Evolutionary conservation across 2,888 invertebrate species (phyloP).

Genomic region (Plagodis pulveraria): DNA sequence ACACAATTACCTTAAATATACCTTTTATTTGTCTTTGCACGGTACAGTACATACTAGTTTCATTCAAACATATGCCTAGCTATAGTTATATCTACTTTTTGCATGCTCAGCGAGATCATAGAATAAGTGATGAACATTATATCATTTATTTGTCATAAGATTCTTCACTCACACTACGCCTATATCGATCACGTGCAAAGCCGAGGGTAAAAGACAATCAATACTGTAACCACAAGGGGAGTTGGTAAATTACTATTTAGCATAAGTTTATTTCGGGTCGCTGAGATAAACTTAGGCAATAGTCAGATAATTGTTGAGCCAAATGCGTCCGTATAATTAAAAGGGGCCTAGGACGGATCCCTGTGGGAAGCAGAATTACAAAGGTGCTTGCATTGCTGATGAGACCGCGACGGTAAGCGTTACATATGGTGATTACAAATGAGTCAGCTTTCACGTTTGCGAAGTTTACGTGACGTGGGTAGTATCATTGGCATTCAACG

Average conservation of each 20-base stretch:
- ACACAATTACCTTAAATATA: no score
- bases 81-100: no score
- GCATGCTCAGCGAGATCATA: no score
- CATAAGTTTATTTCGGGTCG: constrained; percentile 36
- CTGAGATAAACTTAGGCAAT: constrained; percentile 38
- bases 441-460: constrained; percentile 31
- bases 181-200: constrained; percentile 14
- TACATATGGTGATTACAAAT: constrained; percentile 53
- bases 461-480: not conserved
- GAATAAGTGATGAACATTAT: no score
- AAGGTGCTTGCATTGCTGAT: constrained; percentile 58
- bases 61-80: no score
- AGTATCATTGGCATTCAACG: not conserved
- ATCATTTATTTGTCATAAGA: no score
- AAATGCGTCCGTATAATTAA: constrained; percentile 53
- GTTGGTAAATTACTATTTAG: constrained; percentile 36
- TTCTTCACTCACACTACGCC: not conserved
- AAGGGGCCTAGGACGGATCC: constrained; percentile 44
- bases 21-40: no score
- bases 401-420: constrained; percentile 50
- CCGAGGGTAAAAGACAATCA: constrained; percentile 25
- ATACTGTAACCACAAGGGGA: constrained; percentile 12
- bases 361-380: constrained; percentile 57
- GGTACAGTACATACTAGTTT: no score
- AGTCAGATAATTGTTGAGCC: constrained; percentile 49